Percentiles rank a stretch among this genome's conserved stretches.
Conservation (phyloP, 2,113 vertebrate species). For the Psittacula cyanocephala region DNA sequence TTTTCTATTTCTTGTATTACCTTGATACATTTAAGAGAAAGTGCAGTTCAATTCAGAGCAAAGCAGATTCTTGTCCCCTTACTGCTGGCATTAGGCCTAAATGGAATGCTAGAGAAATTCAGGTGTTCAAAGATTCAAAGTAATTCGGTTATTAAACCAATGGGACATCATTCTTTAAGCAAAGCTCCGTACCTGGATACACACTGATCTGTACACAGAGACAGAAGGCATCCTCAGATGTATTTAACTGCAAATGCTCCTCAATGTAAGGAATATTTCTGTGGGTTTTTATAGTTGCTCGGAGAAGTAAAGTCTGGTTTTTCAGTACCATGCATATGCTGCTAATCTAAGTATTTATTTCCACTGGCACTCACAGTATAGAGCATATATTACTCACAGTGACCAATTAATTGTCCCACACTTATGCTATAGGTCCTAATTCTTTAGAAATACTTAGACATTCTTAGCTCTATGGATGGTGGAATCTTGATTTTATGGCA, state of each 20-base stretch:
- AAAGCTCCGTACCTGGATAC: background rate
- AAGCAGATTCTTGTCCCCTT: background rate
- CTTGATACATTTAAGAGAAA: background rate
- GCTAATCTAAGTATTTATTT: background rate
- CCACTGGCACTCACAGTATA: background rate
- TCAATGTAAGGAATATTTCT: background rate
- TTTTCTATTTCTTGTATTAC: background rate
- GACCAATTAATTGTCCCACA: background rate
- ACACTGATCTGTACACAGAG: background rate
- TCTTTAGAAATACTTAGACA: background rate
- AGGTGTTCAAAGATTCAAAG: background rate
- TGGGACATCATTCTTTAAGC: background rate
- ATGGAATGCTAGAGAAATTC: background rate
- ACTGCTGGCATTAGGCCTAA: background rate
- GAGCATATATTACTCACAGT: background rate
- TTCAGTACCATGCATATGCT: background rate
- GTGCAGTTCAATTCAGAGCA: background rate
- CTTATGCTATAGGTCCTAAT: background rate
- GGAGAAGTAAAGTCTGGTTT: background rate
- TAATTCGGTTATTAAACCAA: background rate
- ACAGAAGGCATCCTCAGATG: background rate
- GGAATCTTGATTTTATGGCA: slow-evolving; percentile 42
- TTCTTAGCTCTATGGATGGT: background rate
- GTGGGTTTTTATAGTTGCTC: background rate
- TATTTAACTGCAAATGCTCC: background rate